Conservation (phyloP, 35 echinoderm and acorn worm species). For the Lytechinus variegatus region DNA sequence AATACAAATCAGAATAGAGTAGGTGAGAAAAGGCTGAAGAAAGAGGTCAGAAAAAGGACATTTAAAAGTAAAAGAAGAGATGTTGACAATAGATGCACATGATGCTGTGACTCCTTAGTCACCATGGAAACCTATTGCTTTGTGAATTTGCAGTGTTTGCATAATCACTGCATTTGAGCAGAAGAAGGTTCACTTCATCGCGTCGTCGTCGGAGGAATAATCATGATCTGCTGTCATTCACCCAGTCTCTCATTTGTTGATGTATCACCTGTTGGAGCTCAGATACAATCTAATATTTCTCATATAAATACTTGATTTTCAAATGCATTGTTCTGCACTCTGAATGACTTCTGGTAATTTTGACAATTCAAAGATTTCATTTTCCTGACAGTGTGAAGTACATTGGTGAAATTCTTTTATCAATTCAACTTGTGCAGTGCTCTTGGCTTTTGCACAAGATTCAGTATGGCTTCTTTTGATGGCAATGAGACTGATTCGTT, state of each 20-base stretch:
- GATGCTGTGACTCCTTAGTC: neutral
- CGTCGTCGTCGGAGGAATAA: neutral
- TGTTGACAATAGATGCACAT: neutral
- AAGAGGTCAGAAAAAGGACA: neutral
- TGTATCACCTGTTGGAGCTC: neutral
- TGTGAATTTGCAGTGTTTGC: neutral
- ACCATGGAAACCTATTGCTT: conserved; percentile 17
- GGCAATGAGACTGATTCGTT: neutral
- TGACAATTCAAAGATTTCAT: neutral
- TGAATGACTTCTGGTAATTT: neutral
- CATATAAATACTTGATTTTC: neutral
- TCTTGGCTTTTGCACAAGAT: neutral
- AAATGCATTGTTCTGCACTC: neutral
- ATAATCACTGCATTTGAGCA: neutral
- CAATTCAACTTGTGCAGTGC: neutral
- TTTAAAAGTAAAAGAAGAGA: neutral
- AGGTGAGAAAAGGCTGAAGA: neutral
- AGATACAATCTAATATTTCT: neutral
- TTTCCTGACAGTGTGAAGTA: neutral
- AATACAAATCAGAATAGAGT: neutral
- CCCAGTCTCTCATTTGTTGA: neutral
- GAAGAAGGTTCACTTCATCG: neutral
- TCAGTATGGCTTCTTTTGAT: neutral
- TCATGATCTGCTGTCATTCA: neutral
- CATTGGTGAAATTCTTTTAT: neutral